These are phyloP conservation scores for Pteruthius melanotis DNA, from an alignment of 2,113 vertebrate genomes.

Conservation along the genomic window DNA sequence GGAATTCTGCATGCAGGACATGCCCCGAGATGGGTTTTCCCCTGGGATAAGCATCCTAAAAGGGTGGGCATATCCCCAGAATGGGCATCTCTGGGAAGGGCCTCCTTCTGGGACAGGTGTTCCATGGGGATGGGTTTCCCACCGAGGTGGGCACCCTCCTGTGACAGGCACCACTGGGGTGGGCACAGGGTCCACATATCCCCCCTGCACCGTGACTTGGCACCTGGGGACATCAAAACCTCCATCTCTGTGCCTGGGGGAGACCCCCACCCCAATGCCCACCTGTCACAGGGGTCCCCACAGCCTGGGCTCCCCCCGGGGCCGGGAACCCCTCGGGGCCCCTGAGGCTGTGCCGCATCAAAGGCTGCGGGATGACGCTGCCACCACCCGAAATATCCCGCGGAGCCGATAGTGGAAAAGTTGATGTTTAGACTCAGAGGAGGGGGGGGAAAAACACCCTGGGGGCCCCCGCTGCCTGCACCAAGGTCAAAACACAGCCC, in stretches of 20 bases:
- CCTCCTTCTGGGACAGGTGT: background rate
- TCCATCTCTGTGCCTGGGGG: fast-evolving
- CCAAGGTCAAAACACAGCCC: slow-evolving; percentile 41
- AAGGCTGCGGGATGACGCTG: slow-evolving; percentile 33
- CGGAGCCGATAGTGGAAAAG: slow-evolving; percentile 46
- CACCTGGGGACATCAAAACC: fast-evolving
- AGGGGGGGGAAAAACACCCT: background rate
- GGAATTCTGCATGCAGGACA: background rate
- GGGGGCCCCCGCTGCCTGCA: background rate
- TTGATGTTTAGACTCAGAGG: slow-evolving; percentile 27
- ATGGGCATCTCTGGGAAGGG: background rate
- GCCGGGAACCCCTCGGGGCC: background rate
- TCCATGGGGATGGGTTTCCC: background rate
- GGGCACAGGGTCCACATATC: fast-evolving
- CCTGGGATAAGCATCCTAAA: background rate
- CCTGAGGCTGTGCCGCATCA: background rate
- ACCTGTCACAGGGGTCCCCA: background rate
- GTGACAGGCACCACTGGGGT: fast-evolving
- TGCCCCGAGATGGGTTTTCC: background rate
- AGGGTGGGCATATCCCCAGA: too few relatives aligned
- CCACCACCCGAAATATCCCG: slow-evolving; percentile 14
- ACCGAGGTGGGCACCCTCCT: background rate
- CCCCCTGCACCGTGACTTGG: fast-evolving
- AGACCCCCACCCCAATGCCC: background rate
- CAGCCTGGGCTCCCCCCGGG: background rate